Evolutionary conservation across 2,113 vertebrate species (phyloP), one percentile per base, ranked within the genome.

Genomic region (Sinosuthora webbiana): DNA sequence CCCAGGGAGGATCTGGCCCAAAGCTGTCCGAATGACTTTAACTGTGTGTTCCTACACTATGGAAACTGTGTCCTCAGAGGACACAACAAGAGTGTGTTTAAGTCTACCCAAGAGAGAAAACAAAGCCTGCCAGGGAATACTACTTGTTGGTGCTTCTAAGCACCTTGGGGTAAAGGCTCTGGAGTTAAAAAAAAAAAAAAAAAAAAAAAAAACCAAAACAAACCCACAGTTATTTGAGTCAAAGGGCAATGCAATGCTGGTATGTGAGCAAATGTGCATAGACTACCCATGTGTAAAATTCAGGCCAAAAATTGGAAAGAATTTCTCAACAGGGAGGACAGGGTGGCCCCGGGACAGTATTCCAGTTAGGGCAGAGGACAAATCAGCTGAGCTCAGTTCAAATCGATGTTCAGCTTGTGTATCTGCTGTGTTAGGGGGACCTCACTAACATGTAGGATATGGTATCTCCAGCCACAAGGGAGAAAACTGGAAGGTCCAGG

Each of bases 21-120:
- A 91, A 70, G 91, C 37, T 73, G 25, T n/a, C n/a, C 23, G 67
- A 75, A 65, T 25, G 49, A 87, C 93, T 75, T 87, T 85, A 91
- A 73, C 78, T 39, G 33, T 0, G 0, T 70, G 75, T 91, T 90
- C 89, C 27, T 55, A 76, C 7, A 2, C 42, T 28, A 6, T 2
- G 8, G 0, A 3, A 74, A 25, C 50, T 87, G 35, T 86, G 79
- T 70, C 21, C 57, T 18, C 28, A 42, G 18, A 45, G 75, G 39
- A 88, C 70, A 68, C 41, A 68, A 69, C 41, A 75, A 35, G 33
- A 27, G 6, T 2, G 1, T 94, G 79, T 95, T 97, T 92, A 87
- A 73, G 88, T 94, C 88, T 95, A 33, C 12, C 27, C 23, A 59
- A 84, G 37, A 44, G 55, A 60, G 70, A 74, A 74, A 19, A 62